A percentile compares a stretch with the other conserved stretches of the same genome.
phyloP scores from a whole-genome alignment of 2,113 vertebrate species.

The Catagonus wagneri region DNA sequence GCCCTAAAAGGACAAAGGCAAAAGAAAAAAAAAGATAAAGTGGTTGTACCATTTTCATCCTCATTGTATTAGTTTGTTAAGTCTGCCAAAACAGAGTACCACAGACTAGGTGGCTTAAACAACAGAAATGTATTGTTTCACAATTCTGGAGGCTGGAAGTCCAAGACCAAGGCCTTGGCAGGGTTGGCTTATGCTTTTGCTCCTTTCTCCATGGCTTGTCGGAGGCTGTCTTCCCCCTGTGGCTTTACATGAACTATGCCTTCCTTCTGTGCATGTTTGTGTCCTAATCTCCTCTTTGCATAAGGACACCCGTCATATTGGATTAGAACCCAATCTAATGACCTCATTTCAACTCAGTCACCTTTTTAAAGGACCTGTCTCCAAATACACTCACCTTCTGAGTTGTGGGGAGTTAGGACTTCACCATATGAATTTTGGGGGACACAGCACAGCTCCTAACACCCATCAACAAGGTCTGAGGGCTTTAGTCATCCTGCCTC shows the following conservation, averaged over 20 bases:
- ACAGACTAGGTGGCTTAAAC: neutral
- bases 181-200: neutral
- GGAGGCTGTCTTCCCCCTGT: neutral
- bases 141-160: neutral
- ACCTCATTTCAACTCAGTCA: neutral
- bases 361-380: neutral
- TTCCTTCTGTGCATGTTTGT: neutral
- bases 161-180: neutral
- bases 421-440: neutral
- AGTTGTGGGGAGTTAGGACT: neutral
- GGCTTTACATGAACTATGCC: neutral
- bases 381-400: neutral
- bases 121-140: neutral
- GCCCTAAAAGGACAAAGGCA: too few relatives aligned
- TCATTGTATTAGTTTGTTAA: neutral
- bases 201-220: neutral
- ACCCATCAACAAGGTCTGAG: neutral
- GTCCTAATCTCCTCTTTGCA: neutral
- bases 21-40: too few relatives aligned
- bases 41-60: too few relatives aligned
- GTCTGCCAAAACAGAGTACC: neutral
- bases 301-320: neutral
- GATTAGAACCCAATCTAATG: too few relatives aligned
- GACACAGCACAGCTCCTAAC: too few relatives aligned
- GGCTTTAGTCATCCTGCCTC: neutral